These are phyloP conservation scores for Silurus meridionalis DNA, from an alignment of 2,113 vertebrate genomes.

Conservation along the genomic window DNA sequence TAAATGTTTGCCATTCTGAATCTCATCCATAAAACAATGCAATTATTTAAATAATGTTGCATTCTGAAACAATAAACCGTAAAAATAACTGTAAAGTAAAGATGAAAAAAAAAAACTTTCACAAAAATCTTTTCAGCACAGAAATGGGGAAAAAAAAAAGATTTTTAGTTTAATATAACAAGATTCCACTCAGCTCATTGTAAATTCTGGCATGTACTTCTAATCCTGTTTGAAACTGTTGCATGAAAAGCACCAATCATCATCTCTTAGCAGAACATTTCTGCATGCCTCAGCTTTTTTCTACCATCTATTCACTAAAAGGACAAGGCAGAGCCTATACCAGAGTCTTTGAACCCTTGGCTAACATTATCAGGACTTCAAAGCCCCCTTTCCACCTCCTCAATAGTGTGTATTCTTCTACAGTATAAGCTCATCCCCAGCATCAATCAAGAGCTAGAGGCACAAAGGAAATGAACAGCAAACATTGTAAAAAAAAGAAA, in stretches of 20 bases:
- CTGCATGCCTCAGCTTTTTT: slow-evolving; percentile 57
- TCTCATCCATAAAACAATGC: neutral
- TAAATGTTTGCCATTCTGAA: neutral
- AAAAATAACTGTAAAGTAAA: neutral
- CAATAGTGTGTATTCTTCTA: slow-evolving; percentile 62
- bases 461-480: slow-evolving; percentile 33
- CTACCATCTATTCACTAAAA: slow-evolving; percentile 69
- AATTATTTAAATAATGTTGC: neutral
- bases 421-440: slow-evolving; percentile 35
- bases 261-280: slow-evolving; percentile 24
- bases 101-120: neutral
- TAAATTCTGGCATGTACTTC: slow-evolving; percentile 27
- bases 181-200: slow-evolving; percentile 22
- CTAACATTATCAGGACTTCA: slow-evolving; percentile 71
- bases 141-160: too few species aligned
- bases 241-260: slow-evolving; percentile 51
- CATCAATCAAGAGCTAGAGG: slow-evolving; percentile 42
- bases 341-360: slow-evolving; percentile 65
- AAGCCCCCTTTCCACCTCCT: slow-evolving; percentile 59
- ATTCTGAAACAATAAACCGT: neutral
- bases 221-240: slow-evolving; percentile 46
- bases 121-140: neutral
- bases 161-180: neutral
- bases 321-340: slow-evolving; percentile 68
- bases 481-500: slow-evolving; percentile 33